A percentile compares a stretch with the other conserved stretches of the same genome.
Evolutionary conservation across 1,140 invertebrate species (phyloP).

Genomic region (Thalassaphorura encarpata): DNA sequence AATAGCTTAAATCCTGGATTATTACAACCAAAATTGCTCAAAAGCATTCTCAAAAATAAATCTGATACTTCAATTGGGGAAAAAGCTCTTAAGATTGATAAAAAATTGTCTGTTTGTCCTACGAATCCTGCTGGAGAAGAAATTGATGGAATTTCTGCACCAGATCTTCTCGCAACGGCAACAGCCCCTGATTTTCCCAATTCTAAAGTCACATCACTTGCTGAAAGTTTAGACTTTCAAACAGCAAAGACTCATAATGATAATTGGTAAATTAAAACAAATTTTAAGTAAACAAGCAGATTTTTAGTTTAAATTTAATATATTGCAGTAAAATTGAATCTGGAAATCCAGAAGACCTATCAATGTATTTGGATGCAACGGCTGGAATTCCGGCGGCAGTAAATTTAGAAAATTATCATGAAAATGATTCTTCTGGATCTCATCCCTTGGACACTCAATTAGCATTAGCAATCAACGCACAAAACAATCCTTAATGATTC

Average conservation of each 20-base stretch:
- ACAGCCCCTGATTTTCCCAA: conserved; percentile 9
- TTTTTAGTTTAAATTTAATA: no score
- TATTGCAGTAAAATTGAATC: neutral
- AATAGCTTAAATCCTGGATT: no score
- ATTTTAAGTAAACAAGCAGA: no score
- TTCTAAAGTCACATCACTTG: conserved; percentile 19
- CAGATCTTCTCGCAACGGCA: conserved; percentile 15
- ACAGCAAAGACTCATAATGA: conserved; percentile 22
- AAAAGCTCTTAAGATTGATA: conserved; percentile 23
- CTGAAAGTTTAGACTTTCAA: conserved; percentile 21
- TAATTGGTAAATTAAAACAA: no score
- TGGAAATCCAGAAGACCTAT: conserved; percentile 28
- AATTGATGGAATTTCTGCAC: conserved; percentile 19
- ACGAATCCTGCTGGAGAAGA: conserved; percentile 4
- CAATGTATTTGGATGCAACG: conserved; percentile 31
- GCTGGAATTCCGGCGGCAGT: conserved; percentile 21
- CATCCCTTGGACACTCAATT: conserved; percentile 21
- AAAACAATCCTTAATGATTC: no score
- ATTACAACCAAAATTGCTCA: conserved; percentile 27
- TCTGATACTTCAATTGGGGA: conserved; percentile 30
- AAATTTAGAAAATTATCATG: conserved; percentile 20
- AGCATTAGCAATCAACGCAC: neutral
- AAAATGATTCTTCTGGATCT: conserved; percentile 31
- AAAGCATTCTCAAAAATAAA: conserved; percentile 32
- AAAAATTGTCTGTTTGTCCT: neutral